These are phyloP conservation scores for Picathartes gymnocephalus DNA, from an alignment of 2,113 vertebrate genomes.

Conservation along the genomic window DNA sequence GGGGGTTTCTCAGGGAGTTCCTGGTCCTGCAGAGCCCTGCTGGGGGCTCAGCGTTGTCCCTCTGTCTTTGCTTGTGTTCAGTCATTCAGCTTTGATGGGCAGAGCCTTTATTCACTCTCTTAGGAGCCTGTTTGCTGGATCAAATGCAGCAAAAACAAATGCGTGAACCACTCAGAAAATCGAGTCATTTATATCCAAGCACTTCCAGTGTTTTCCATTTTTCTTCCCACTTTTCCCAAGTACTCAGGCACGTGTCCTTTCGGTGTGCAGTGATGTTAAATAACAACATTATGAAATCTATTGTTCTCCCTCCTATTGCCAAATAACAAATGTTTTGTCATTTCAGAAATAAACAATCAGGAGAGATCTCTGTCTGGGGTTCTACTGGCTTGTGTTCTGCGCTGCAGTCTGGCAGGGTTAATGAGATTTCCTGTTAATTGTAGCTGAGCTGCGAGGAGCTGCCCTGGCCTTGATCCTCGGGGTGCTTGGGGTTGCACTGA, in stretches of 20 bases:
- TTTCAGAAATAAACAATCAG: not conserved
- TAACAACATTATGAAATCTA: not conserved
- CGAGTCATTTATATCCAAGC: not conserved
- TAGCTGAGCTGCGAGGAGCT: not conserved
- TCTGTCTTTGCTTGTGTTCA: not conserved
- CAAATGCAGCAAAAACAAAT: not conserved
- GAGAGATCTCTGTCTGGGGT: not conserved
- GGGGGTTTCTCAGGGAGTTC: not conserved
- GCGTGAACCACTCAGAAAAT: not conserved
- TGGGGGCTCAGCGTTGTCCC: not conserved
- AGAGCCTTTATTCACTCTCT: not conserved
- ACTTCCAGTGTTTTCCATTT: not conserved
- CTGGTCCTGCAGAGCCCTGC: not conserved
- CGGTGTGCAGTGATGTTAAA: not conserved
- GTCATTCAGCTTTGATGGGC: not conserved
- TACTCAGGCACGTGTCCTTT: not conserved
- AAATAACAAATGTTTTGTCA: not conserved
- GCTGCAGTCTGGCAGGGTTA: not conserved
- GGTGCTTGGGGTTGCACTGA: not conserved
- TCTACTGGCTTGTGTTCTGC: not conserved
- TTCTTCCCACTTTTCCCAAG: not conserved
- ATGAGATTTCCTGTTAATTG: not conserved
- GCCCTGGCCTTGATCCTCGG: not conserved
- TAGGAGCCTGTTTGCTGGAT: not conserved
- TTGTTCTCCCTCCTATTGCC: not conserved